Conservation (phyloP, 2,797 vertebrate genomes). For the Hybognathus amarus region DNA sequence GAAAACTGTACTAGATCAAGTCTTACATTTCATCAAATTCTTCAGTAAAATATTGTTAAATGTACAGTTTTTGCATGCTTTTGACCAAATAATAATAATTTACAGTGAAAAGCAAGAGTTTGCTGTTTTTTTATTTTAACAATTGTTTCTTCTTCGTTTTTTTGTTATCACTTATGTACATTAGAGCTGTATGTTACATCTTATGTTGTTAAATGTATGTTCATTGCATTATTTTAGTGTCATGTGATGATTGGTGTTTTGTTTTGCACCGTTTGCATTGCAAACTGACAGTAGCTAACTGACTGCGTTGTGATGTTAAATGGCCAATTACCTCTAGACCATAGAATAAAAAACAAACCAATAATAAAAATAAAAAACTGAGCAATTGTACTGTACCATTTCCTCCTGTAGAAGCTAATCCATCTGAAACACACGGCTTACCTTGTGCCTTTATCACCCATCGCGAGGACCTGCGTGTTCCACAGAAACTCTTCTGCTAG, state of each 20-base stretch:
- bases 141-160: neutral
- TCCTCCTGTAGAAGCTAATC: neutral
- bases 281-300: neutral
- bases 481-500: conserved; percentile 41
- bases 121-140: neutral
- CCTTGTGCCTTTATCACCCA: conserved; percentile 71
- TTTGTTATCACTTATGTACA: neutral
- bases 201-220: neutral
- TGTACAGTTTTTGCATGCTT: neutral
- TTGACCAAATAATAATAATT: neutral
- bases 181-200: neutral
- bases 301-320: neutral
- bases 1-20: neutral
- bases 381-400: neutral
- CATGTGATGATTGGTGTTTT: neutral
- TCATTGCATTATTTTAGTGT: neutral
- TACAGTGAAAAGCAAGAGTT: neutral
- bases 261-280: neutral
- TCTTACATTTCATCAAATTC: neutral
- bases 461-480: conserved; percentile 47
- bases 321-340: neutral
- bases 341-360: neutral
- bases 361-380: neutral
- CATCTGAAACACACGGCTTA: conserved; percentile 55
- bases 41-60: neutral